These are phyloP conservation scores for Acomys russatus DNA, from an alignment of 2,797 vertebrate genomes.

Conservation along the genomic window DNA sequence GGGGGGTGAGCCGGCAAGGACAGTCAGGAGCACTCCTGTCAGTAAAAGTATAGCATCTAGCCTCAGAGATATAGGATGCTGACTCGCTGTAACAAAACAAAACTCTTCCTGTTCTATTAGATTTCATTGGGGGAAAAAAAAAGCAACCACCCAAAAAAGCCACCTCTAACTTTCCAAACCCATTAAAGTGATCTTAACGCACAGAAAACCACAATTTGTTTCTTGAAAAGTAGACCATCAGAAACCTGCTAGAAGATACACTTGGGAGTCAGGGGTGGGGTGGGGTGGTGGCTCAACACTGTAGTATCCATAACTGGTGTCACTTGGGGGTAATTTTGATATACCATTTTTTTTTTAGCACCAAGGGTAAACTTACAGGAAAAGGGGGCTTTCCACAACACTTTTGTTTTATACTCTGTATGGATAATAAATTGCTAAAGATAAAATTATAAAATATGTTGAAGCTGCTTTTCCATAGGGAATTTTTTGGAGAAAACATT, in stretches of 20 bases:
- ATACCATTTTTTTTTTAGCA: neutral
- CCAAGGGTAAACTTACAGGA: neutral
- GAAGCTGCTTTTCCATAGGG: neutral
- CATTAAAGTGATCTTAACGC: neutral
- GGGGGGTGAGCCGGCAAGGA: too few relatives aligned
- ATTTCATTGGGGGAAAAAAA: neutral
- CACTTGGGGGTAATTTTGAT: conserved; percentile 27
- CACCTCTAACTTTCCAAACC: neutral
- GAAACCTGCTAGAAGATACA: neutral
- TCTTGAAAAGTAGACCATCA: conserved; percentile 7
- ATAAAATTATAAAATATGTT: neutral
- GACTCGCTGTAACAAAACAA: neutral
- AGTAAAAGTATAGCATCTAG: neutral
- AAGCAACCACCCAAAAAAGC: neutral
- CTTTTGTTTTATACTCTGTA: conserved; percentile 5
- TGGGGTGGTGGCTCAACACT: neutral
- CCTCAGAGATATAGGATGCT: neutral
- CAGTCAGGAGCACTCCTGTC: neutral
- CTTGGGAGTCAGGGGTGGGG: neutral
- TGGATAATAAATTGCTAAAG: neutral
- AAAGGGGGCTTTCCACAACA: conserved; percentile 13
- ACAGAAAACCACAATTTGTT: neutral
- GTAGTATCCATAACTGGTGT: neutral
- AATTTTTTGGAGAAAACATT: neutral
- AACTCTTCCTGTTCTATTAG: neutral